These are phyloP conservation scores for Euglossa dilemma DNA, from an alignment of 1,140 invertebrate species.

Conservation along the genomic window DNA sequence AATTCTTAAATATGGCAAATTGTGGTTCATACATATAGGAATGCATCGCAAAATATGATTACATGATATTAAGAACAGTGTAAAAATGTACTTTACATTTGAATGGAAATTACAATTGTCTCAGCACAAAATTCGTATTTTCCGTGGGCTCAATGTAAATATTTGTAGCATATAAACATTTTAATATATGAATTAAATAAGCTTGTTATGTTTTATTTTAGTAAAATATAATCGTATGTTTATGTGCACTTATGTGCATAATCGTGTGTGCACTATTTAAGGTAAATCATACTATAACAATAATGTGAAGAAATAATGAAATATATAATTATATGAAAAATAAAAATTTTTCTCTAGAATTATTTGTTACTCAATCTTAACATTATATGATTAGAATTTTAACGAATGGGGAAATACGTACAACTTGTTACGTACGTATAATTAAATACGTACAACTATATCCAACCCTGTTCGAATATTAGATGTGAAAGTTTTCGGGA, in stretches of 20 bases:
- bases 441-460: too few relatives aligned
- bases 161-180: constrained; percentile 57
- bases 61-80: constrained; percentile 31
- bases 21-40: neutral
- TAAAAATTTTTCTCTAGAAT: constrained; percentile 29
- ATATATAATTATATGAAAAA: constrained; percentile 54
- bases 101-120: constrained; percentile 50
- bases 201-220: constrained; percentile 57
- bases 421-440: neutral
- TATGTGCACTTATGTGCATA: neutral
- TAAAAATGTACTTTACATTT: constrained; percentile 40
- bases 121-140: constrained; percentile 50
- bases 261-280: constrained; percentile 31
- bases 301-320: constrained; percentile 32
- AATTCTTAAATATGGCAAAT: neutral
- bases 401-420: neutral
- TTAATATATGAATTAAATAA: constrained; percentile 46
- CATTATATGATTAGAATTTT: neutral
- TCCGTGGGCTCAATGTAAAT: constrained; percentile 60
- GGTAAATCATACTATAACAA: constrained; percentile 12
- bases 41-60: neutral
- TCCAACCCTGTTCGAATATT: neutral
- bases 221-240: constrained; percentile 48
- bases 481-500: too few relatives aligned
- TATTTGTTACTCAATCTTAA: neutral